A percentile compares a stretch with the other conserved stretches of the same genome.
phyloP scores from a whole-genome alignment of 2,888 invertebrate species.

The Pherbina coryleti region DNA sequence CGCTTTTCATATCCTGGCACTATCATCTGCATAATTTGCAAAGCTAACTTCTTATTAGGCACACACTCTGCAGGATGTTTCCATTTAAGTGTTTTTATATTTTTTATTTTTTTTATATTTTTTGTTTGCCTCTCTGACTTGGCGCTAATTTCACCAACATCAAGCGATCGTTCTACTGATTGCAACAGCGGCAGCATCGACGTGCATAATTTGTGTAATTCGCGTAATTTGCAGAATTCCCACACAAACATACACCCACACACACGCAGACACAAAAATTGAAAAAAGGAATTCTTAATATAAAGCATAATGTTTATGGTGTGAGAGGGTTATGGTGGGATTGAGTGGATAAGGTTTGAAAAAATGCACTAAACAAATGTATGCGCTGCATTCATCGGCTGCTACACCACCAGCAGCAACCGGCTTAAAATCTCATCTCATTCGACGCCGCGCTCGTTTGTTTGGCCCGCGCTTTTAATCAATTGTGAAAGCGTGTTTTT shows the following conservation, averaged over 20 bases:
- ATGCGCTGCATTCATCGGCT: conserved; percentile 20
- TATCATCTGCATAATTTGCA: conserved; percentile 15
- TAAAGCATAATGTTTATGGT: not conserved
- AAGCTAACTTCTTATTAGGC: conserved; percentile 9
- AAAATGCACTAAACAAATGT: conserved; percentile 12
- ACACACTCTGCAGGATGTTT: not conserved
- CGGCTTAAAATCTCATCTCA: not conserved
- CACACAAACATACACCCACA: not conserved
- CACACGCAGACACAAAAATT: not conserved
- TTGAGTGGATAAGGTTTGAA: not conserved
- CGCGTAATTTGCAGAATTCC: conserved; percentile 45
- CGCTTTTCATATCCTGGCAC: not conserved
- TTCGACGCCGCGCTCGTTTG: not conserved
- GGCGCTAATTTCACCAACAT: conserved; percentile 8
- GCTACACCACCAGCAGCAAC: not conserved
- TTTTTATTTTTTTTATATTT: not conserved
- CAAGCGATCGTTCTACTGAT: conserved; percentile 16
- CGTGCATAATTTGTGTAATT: conserved; percentile 49
- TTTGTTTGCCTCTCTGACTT: not conserved
- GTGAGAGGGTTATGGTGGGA: not conserved
- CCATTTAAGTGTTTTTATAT: not conserved
- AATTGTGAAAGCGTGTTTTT: conserved; percentile 11
- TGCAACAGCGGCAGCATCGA: conserved; percentile 20
- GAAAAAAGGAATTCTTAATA: not conserved
- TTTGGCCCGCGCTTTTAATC: conserved; percentile 14